Base-by-base conservation (phyloP, 2,113 vertebrate species). In the Melanocharis versteri region DNA sequence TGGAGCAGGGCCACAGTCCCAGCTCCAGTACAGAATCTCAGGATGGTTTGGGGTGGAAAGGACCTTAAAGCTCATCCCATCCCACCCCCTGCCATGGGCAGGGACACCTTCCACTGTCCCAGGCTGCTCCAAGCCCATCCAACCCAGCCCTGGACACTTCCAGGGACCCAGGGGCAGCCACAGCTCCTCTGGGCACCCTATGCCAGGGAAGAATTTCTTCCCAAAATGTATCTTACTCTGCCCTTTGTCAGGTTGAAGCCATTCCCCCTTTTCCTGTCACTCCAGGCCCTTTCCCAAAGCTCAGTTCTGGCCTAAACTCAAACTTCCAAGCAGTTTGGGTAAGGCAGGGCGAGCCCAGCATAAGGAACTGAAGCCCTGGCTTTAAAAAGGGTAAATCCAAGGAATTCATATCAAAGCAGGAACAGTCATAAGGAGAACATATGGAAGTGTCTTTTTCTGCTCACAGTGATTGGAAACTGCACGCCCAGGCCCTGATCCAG, bases 371-470 rank as follows among this genome's bases (percentile, higher is more conserved):
- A 57, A 91, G 26, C n/a, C 45, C 24, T 51, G 76, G 50, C 64
- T 96, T 90, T 56, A 60, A 19, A 61, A 77, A 79, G 33, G 45
- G 39, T 69, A 53, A 79, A 82, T 58, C 81, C 8, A 2, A 85
- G 78, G 89, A 44, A 83, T 68, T 65, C 8, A 7, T 50, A 53
- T 82, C 83, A 84, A 93, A 95, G 81, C 39, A 60, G 40, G 44
- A 81, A 6, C 2, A 3, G 77, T 13, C 73, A 40, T 71, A 71
- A 84, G 91, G 76, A 60, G 31, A 75, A 82, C 83, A 78, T 20
- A 62, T 56, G 86, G 80, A 66, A 81, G 14, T 10, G 16, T 8
- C 66, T 31, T 84, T 40, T 68, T 54, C 42, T 73, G 37, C 54
- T 88, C 62, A 5, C 13, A 62, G 19, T 50, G 71, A 44, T 28